phyloP scores from a whole-genome alignment of 1,140 invertebrate genomes.

The Drosophila lini region DNA sequence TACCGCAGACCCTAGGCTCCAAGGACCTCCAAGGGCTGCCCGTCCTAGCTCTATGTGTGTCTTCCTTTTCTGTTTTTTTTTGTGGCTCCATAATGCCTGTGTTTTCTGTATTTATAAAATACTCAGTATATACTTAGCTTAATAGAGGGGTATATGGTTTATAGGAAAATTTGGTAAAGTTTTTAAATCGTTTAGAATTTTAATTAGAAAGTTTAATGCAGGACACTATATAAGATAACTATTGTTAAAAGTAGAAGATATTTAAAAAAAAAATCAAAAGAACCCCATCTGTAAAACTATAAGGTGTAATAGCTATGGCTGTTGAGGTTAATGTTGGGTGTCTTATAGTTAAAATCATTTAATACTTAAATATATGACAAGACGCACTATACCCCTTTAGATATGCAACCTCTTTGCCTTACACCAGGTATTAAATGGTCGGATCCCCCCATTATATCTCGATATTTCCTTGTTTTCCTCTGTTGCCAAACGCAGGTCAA shows the following conservation, averaged over 20 bases:
- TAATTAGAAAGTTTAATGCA: too few relatives aligned
- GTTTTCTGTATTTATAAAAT: conserved; percentile 19
- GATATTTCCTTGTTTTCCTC: conserved; percentile 17
- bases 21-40: conserved; percentile 11
- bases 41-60: neutral
- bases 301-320: too few relatives aligned
- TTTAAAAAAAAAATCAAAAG: neutral
- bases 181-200: neutral
- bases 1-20: conserved; percentile 27
- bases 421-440: conserved; percentile 13
- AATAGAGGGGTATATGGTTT: neutral
- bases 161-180: neutral
- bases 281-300: neutral
- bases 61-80: conserved; percentile 3
- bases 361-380: neutral
- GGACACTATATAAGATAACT: neutral
- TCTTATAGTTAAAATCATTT: neutral
- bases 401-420: neutral
- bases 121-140: neutral
- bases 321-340: neutral
- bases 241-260: neutral
- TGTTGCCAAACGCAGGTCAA: conserved; percentile 75
- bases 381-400: neutral
- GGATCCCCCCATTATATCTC: too few relatives aligned
- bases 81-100: conserved; percentile 5